Conservation (phyloP, 2,888 invertebrate species). For the Neria commutata region DNA sequence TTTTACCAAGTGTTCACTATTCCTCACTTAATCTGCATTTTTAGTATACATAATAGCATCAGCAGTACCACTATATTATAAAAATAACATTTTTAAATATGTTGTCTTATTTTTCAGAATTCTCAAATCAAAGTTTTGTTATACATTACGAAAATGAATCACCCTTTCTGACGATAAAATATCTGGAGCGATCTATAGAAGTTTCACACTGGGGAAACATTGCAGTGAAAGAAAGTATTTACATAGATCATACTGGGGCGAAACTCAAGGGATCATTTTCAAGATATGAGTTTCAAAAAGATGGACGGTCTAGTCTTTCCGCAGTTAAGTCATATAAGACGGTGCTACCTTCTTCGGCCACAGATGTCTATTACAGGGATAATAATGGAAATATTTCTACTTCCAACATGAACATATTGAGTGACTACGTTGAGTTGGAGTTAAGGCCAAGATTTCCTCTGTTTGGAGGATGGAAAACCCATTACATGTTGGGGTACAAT, state of each 20-base stretch:
- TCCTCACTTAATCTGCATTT: no score
- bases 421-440: conserved; percentile 94
- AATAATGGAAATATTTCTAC: conserved; percentile 99
- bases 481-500: conserved; percentile 95
- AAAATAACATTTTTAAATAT: conserved; percentile 32
- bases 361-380: conserved; percentile 93
- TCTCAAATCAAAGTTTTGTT: conserved; percentile 69
- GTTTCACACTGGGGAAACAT: conserved; percentile 99
- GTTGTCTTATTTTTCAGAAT: conserved; percentile 50
- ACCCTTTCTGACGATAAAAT: conserved; percentile 93
- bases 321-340: conserved; percentile 93
- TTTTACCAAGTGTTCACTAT: no score
- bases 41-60: no score
- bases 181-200: conserved; percentile 86
- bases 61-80: conserved; percentile 1
- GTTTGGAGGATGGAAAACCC: conserved; percentile 99
- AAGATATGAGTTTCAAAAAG: conserved; percentile 95
- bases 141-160: conserved; percentile 96
- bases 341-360: conserved; percentile 82
- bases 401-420: conserved; percentile 84
- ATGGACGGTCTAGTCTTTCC: conserved; percentile 83
- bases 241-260: conserved; percentile 92
- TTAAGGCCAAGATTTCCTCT: conserved; percentile 96
- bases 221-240: conserved; percentile 93
- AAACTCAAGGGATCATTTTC: conserved; percentile 93